phyloP scores from a whole-genome alignment of 2,113 vertebrate genomes.

The Geococcyx californianus region DNA sequence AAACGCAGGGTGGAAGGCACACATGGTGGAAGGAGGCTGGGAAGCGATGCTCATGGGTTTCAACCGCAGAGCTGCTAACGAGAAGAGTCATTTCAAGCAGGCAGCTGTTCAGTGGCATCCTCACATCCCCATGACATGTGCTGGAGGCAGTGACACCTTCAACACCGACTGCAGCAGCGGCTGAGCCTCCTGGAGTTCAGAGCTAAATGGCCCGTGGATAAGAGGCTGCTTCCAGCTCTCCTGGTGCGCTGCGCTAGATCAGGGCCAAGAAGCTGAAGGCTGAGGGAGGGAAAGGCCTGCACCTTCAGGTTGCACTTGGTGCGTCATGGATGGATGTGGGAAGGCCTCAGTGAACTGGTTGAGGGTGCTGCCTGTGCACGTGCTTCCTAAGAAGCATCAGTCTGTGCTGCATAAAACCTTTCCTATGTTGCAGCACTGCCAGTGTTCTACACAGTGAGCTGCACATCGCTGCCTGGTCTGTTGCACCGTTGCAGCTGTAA shows the following conservation, averaged over 20 bases:
- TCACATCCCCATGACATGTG: not conserved
- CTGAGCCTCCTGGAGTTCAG: not conserved
- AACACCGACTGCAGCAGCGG: not conserved
- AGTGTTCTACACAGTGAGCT: not conserved
- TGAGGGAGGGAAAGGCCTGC: not conserved
- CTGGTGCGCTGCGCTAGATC: rapidly evolving
- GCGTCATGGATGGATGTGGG: not conserved
- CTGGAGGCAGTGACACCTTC: not conserved
- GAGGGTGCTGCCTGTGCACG: not conserved
- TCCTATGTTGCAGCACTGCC: rapidly evolving
- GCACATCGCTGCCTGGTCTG: too few species aligned
- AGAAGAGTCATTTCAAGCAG: not conserved
- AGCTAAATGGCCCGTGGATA: not conserved
- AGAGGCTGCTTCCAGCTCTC: not conserved
- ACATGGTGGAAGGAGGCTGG: too few species aligned
- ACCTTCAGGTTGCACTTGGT: not conserved
- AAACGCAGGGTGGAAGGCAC: not conserved
- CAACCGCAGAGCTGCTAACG: not conserved
- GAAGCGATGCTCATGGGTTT: not conserved
- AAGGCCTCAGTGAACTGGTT: too few species aligned
- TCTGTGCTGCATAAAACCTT: not conserved
- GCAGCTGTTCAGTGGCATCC: not conserved
- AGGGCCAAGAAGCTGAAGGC: not conserved
- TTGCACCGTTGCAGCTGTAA: too few species aligned
- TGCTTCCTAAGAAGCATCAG: not conserved